Percentiles rank a stretch among this genome's conserved stretches.
Conservation (phyloP, 2,888 invertebrate species). For the Calameuta filiformis region DNA sequence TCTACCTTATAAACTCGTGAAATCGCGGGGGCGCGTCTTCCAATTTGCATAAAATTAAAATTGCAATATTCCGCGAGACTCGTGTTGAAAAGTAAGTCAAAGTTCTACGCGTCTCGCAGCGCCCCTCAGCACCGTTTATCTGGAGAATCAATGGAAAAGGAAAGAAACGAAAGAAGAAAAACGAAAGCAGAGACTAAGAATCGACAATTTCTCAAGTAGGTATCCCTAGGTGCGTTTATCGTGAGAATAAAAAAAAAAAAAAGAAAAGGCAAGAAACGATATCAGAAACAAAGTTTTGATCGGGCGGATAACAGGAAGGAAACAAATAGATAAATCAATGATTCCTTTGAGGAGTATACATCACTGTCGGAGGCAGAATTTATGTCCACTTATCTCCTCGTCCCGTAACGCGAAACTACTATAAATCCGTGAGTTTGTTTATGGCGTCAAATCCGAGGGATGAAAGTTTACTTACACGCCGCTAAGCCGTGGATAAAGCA, state of each 20-base stretch:
- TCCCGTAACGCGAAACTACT: slow-evolving; percentile 2
- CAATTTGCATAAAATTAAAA: not conserved
- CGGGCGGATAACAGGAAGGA: slow-evolving; percentile 9
- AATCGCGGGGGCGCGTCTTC: not conserved
- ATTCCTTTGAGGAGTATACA: slow-evolving; percentile 21
- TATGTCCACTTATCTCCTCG: slow-evolving; percentile 6
- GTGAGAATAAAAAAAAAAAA: not conserved
- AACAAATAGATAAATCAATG: slow-evolving; percentile 21
- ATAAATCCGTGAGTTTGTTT: slow-evolving; percentile 32
- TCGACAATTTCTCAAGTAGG: not conserved
- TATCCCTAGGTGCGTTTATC: not conserved
- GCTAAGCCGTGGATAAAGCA: not conserved
- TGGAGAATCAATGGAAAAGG: not conserved
- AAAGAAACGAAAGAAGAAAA: not conserved
- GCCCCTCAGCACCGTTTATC: not conserved
- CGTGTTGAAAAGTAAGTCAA: not conserved
- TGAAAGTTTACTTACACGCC: slow-evolving; percentile 22
- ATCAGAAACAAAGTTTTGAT: not conserved
- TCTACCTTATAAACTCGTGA: not conserved
- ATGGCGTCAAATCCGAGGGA: slow-evolving; percentile 24
- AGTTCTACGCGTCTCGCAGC: not conserved
- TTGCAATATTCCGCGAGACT: not conserved
- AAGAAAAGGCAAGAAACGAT: not conserved
- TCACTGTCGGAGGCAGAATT: slow-evolving; percentile 1
- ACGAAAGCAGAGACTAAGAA: not conserved